Conservation (phyloP, 2,113 vertebrate species). For the Andinoacara biseriatus region DNA sequence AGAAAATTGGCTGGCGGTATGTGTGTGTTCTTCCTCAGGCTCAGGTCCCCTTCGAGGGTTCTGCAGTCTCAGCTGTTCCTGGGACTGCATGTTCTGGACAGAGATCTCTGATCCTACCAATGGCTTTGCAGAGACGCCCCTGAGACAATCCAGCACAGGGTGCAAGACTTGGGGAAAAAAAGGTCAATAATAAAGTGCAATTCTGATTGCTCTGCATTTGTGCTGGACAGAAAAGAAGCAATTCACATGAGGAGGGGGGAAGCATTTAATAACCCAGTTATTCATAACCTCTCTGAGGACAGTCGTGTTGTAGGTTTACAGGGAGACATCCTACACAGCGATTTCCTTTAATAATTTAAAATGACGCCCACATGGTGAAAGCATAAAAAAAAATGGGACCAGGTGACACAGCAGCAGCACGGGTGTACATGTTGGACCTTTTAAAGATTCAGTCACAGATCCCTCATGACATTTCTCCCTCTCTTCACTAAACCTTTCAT, state of each 20-base stretch:
- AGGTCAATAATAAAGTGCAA: neutral
- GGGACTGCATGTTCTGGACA: no score
- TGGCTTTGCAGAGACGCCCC: no score
- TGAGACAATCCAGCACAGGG: no score
- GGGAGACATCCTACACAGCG: constrained; percentile 42
- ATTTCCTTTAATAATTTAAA: constrained; percentile 37
- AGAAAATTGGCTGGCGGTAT: no score
- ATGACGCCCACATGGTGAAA: no score
- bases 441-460: neutral
- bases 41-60: no score
- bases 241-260: neutral
- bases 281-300: constrained; percentile 61
- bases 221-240: neutral
- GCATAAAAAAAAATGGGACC: constrained; percentile 13
- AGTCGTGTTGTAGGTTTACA: constrained; percentile 23
- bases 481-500: constrained; percentile 51
- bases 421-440: constrained; percentile 6
- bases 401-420: neutral
- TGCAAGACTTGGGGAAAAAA: neutral
- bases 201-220: neutral
- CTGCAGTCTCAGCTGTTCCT: no score
- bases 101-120: no score
- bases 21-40: no score
- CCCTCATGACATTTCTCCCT: neutral
- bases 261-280: constrained; percentile 6